phyloP scores from a whole-genome alignment of 2,113 vertebrate species.

The Lophotis ruficrista region DNA sequence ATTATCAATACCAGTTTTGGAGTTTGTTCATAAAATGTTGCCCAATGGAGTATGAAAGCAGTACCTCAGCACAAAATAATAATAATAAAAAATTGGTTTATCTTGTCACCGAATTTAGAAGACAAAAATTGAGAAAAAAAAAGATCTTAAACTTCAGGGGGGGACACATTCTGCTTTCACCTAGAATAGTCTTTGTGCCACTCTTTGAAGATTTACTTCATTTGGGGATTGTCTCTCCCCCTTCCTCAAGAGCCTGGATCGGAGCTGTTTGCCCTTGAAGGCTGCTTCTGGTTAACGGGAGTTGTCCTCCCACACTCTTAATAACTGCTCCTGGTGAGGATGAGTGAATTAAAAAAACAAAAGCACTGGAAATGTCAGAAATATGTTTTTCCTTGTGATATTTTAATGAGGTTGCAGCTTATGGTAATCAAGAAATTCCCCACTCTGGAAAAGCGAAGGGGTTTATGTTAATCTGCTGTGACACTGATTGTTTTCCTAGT shows the following conservation, averaged over 20 bases:
- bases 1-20: not conserved
- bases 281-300: slow-evolving; percentile 31
- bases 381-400: slow-evolving; percentile 39
- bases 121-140: not conserved
- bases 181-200: not conserved
- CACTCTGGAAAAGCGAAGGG: slow-evolving; percentile 20
- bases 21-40: not conserved
- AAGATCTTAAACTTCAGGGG: not conserved
- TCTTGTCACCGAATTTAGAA: not conserved
- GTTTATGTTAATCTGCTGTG: slow-evolving; percentile 45
- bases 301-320: slow-evolving; percentile 38
- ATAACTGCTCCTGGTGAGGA: not conserved
- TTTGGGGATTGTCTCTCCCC: not conserved
- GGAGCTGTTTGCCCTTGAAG: slow-evolving; percentile 46
- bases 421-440: slow-evolving; percentile 54
- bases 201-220: slow-evolving; percentile 42
- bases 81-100: not conserved
- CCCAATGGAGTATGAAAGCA: not conserved
- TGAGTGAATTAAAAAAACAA: not conserved
- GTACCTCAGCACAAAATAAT: not conserved
- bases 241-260: slow-evolving; percentile 11
- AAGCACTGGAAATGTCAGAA: slow-evolving; percentile 34
- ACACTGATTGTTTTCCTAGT: slow-evolving; percentile 23
- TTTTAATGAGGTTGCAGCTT: slow-evolving; percentile 48
- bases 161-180: not conserved